These are phyloP conservation scores for Lamellibrachia columna DNA, from an alignment of 2,888 invertebrate species.

Conservation along the genomic window DNA sequence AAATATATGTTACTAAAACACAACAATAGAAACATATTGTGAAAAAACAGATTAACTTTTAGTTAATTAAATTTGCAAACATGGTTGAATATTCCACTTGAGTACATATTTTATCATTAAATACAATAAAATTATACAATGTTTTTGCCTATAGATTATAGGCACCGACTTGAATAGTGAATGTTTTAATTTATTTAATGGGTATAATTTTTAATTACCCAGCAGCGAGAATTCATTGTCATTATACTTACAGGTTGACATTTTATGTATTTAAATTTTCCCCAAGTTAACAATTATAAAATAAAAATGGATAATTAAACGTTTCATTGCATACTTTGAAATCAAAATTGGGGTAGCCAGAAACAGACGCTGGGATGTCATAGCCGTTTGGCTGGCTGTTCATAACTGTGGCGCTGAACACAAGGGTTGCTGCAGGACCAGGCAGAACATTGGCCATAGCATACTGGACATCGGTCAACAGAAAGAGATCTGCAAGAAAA, in stretches of 20 bases:
- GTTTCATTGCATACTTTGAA: not conserved
- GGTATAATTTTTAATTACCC: no score
- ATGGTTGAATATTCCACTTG: not conserved
- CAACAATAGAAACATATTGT: no score
- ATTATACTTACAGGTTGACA: no score
- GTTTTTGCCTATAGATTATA: not conserved
- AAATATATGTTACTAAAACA: no score
- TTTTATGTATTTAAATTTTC: no score
- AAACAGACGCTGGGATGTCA: not conserved
- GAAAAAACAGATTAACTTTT: no score
- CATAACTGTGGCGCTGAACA: not conserved
- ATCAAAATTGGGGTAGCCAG: not conserved
- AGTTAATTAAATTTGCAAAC: not conserved
- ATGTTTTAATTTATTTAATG: no score
- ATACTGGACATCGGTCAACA: not conserved
- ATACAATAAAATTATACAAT: not conserved
- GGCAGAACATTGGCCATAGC: not conserved
- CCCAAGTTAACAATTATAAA: not conserved
- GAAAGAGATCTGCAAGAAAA: conserved; percentile 1
- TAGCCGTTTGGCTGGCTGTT: not conserved
- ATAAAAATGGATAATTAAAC: not conserved
- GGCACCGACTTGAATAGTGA: not conserved
- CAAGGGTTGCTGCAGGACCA: not conserved
- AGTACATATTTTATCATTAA: not conserved
- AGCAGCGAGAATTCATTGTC: no score